Conservation (phyloP, 2,888 invertebrate genomes). For the Torymus texanus region DNA sequence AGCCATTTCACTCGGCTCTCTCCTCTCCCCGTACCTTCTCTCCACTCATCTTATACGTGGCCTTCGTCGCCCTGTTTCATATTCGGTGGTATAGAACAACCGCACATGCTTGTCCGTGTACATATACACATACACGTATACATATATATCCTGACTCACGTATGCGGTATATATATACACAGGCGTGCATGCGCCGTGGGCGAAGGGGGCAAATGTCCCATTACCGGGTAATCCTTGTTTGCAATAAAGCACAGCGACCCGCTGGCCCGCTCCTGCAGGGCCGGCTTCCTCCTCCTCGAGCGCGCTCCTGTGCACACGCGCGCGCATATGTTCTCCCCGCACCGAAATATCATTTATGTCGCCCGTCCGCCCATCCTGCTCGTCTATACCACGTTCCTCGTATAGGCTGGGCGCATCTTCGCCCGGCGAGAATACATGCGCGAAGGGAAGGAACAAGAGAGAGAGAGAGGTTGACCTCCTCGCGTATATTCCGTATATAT, state of each 20-base stretch:
- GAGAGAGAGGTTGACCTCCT: conserved; percentile 41
- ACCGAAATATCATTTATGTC: conserved; percentile 74
- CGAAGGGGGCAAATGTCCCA: conserved; percentile 70
- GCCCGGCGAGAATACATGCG: not conserved
- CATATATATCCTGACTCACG: conserved; percentile 10
- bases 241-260: conserved; percentile 73
- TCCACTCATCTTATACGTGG: not conserved
- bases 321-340: conserved; percentile 44
- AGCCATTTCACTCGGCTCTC: conserved; percentile 23
- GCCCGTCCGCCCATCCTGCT: conserved; percentile 58
- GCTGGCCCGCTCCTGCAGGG: conserved; percentile 66
- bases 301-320: too few relatives aligned
- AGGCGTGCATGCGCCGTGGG: conserved; percentile 52
- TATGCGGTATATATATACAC: not conserved
- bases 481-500: not conserved
- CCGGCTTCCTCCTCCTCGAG: conserved; percentile 53
- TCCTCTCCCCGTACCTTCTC: not conserved
- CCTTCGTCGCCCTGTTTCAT: conserved; percentile 5
- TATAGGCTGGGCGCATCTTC: conserved; percentile 48
- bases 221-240: conserved; percentile 75
- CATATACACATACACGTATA: too few relatives aligned
- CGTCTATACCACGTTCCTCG: not conserved
- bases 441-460: conserved; percentile 13
- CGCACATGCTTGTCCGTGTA: not conserved
- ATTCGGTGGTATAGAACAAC: not conserved